Evolutionary conservation across 2,888 invertebrate genomes (phyloP).

Genomic region (Syritta pipiens): DNA sequence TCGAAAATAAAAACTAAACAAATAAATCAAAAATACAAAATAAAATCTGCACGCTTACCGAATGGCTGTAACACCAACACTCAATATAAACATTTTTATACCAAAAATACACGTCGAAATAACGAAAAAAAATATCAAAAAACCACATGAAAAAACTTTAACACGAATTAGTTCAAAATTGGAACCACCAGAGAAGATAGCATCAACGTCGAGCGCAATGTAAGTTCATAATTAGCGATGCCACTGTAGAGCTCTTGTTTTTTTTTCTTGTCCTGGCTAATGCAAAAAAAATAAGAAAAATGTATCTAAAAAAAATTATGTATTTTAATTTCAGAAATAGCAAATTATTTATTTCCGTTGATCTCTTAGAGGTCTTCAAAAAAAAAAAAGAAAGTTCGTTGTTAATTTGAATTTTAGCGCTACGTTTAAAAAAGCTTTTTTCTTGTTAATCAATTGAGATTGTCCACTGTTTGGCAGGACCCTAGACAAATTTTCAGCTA

Average conservation of each 20-base stretch:
- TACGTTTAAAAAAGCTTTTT: conserved; percentile 50
- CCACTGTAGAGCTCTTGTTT: conserved; percentile 39
- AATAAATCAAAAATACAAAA: conserved; percentile 25
- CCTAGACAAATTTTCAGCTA: no score
- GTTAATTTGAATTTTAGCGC: not conserved
- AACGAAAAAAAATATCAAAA: conserved; percentile 13
- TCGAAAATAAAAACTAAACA: conserved; percentile 20
- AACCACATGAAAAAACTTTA: not conserved
- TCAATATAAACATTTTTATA: conserved; percentile 22
- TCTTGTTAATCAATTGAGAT: conserved; percentile 30
- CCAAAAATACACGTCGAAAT: conserved; percentile 33
- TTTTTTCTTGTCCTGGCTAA: conserved; percentile 38
- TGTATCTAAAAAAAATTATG: not conserved
- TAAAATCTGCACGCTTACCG: conserved; percentile 59
- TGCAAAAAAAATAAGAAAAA: conserved; percentile 16
- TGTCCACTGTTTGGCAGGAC: not conserved
- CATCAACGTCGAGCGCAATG: conserved; percentile 74
- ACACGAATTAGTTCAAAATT: conserved; percentile 73
- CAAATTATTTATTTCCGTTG: not conserved
- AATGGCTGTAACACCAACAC: conserved; percentile 68
- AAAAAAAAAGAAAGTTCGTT: conserved; percentile 5
- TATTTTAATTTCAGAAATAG: conserved; percentile 26
- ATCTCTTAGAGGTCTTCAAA: conserved; percentile 31
- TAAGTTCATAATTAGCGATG: conserved; percentile 72
- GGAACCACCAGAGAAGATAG: conserved; percentile 74